Conservation (phyloP, 1,140 invertebrate species). For the Bombyx mori region DNA sequence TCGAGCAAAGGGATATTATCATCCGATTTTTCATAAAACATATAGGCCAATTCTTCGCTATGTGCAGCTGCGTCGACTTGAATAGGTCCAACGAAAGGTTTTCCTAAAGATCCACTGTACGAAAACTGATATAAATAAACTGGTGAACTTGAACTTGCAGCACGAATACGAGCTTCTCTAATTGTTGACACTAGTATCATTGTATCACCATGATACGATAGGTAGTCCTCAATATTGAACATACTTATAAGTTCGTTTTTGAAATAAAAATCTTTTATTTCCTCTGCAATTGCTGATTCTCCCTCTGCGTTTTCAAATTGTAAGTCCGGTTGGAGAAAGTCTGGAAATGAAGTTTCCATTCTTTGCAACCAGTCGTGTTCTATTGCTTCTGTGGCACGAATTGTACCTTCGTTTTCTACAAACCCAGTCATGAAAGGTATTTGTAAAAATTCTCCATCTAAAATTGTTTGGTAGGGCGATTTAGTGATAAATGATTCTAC, state of each 20-base stretch:
- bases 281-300: conserved; percentile 17
- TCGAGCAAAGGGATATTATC: conserved; percentile 21
- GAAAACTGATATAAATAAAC: conserved; percentile 59
- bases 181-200: conserved; percentile 52
- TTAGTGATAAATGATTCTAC: conserved; percentile 35
- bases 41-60: conserved; percentile 50
- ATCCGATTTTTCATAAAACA: conserved; percentile 31
- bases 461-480: conserved; percentile 42
- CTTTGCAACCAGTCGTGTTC: conserved; percentile 38
- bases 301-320: conserved; percentile 29
- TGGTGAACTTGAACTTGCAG: conserved; percentile 16
- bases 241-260: conserved; percentile 19
- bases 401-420: conserved; percentile 59
- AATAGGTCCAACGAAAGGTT: conserved; percentile 28
- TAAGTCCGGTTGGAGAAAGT: conserved; percentile 52
- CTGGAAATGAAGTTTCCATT: conserved; percentile 42
- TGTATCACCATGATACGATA: conserved; percentile 50
- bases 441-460: conserved; percentile 27
- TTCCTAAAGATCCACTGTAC: conserved; percentile 39
- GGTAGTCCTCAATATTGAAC: conserved; percentile 25
- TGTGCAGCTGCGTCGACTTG: conserved; percentile 35
- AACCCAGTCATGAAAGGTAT: conserved; percentile 54
- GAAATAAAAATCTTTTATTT: conserved; percentile 44
- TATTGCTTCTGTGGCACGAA: conserved; percentile 37
- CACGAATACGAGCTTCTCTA: conserved; percentile 40